These are phyloP conservation scores for Carollia perspicillata DNA, from an alignment of 2,113 vertebrate genomes.

Conservation along the genomic window DNA sequence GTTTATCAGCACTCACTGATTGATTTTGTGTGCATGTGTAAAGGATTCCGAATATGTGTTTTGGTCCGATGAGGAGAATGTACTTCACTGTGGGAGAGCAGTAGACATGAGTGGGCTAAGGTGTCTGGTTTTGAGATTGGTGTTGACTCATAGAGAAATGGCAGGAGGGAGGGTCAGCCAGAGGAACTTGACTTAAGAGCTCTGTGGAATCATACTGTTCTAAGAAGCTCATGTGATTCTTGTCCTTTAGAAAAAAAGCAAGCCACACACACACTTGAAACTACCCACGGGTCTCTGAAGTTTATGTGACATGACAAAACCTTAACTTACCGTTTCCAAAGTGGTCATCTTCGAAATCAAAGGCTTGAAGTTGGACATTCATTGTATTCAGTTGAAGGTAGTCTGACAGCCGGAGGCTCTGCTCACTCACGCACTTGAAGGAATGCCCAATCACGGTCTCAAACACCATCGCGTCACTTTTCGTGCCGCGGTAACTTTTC, in stretches of 20 bases:
- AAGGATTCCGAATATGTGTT: background rate
- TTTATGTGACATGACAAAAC: background rate
- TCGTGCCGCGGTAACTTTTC: conserved; percentile 45
- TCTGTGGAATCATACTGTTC: background rate
- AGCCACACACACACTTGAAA: background rate
- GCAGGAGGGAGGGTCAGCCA: background rate
- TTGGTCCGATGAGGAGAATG: background rate
- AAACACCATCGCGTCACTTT: conserved; percentile 82
- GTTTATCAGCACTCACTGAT: background rate
- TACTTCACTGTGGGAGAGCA: background rate
- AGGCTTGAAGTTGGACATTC: conserved; percentile 89
- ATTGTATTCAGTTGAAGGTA: conserved; percentile 82
- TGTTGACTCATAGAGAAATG: background rate
- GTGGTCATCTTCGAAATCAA: conserved; percentile 76
- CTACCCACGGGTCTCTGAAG: background rate
- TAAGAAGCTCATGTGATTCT: background rate
- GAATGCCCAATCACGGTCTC: conserved; percentile 78
- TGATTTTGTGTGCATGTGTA: background rate
- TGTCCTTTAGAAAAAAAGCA: background rate
- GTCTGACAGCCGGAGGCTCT: conserved; percentile 73
- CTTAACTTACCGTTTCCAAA: conserved; percentile 87
- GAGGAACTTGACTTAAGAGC: background rate
- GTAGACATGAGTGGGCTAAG: background rate
- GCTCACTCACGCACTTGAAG: conserved; percentile 86
- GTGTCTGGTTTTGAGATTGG: background rate